These are phyloP conservation scores for Gallinago undulata DNA, from an alignment of 2,113 vertebrate species.

Conservation along the genomic window DNA sequence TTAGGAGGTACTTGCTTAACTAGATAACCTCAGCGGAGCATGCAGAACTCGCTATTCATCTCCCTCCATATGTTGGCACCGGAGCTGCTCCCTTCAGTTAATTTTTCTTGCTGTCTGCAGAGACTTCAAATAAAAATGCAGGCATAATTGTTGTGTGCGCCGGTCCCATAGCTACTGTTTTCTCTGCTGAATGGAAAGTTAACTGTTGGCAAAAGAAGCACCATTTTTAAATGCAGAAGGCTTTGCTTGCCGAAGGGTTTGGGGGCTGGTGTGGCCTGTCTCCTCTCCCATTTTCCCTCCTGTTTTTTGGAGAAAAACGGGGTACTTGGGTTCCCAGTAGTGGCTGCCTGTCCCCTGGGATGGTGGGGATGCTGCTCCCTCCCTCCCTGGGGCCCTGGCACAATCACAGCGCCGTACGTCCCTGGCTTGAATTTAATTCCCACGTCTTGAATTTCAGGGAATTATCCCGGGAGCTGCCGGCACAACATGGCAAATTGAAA, in stretches of 20 bases:
- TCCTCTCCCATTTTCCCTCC: background rate
- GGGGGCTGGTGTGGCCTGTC: background rate
- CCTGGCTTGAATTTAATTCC: background rate
- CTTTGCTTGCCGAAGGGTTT: background rate
- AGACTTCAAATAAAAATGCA: constrained; percentile 20
- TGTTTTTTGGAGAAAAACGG: background rate
- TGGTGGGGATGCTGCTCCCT: accelerated
- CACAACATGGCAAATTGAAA: background rate
- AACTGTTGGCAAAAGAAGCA: background rate
- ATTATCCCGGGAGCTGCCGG: background rate
- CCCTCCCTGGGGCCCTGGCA: background rate
- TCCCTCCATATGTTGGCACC: constrained; percentile 34
- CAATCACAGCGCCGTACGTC: accelerated
- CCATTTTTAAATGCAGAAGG: background rate
- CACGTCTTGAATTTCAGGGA: background rate
- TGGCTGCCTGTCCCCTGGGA: background rate
- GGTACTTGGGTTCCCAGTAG: background rate
- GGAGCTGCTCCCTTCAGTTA: constrained; percentile 41
- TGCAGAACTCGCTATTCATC: background rate
- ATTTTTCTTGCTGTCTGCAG: constrained; percentile 40
- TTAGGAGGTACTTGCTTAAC: constrained; percentile 37
- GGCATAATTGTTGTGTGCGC: background rate
- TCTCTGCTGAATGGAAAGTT: background rate
- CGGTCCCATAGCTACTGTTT: background rate
- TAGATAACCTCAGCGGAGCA: background rate